Percentiles rank a stretch among this genome's conserved stretches.
These are phyloP conservation scores for Sebastes itinus DNA, from an alignment of 2,797 vertebrate species.

Conservation along the genomic window DNA sequence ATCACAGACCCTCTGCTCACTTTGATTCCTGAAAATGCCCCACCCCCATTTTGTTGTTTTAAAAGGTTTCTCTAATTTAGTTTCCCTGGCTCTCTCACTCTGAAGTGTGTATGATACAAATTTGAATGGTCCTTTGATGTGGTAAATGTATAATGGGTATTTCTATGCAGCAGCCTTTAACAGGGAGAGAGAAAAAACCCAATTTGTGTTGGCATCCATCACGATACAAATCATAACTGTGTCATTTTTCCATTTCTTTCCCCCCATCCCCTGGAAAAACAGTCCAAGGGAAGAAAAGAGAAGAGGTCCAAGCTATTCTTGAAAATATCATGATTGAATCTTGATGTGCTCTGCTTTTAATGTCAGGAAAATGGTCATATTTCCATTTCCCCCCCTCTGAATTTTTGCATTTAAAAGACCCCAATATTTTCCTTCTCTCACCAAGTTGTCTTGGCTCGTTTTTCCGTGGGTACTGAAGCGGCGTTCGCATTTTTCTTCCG, in stretches of 20 bases:
- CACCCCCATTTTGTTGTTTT: conserved; percentile 60
- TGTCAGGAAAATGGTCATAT: conserved; percentile 59
- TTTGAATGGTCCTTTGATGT: conserved; percentile 71
- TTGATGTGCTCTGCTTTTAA: conserved; percentile 62
- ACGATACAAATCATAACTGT: conserved; percentile 61
- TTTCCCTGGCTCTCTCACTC: conserved; percentile 4
- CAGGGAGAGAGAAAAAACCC: conserved; percentile 38
- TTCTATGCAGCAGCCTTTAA: conserved; percentile 54
- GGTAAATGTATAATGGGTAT: conserved; percentile 59
- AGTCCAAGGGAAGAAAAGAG: conserved; percentile 26
- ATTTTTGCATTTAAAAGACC: conserved; percentile 65
- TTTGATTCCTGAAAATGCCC: conserved; percentile 44
- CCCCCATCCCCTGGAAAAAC: conserved; percentile 54
- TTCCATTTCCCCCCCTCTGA: conserved; percentile 54
- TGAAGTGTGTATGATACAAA: conserved; percentile 49
- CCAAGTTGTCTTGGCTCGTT: conserved; percentile 61
- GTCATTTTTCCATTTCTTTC: conserved; percentile 67
- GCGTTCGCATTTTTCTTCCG: conserved; percentile 77
- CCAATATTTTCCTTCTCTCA: conserved; percentile 65
- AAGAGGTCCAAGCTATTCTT: conserved; percentile 53
- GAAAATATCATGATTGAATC: conserved; percentile 54
- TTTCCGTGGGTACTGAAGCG: conserved; percentile 70
- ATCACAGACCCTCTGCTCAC: conserved; percentile 54
- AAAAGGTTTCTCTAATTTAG: conserved; percentile 47
- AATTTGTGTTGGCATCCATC: conserved; percentile 73